Conservation (phyloP, 2,113 vertebrate genomes). For the Aphelocoma coerulescens region DNA sequence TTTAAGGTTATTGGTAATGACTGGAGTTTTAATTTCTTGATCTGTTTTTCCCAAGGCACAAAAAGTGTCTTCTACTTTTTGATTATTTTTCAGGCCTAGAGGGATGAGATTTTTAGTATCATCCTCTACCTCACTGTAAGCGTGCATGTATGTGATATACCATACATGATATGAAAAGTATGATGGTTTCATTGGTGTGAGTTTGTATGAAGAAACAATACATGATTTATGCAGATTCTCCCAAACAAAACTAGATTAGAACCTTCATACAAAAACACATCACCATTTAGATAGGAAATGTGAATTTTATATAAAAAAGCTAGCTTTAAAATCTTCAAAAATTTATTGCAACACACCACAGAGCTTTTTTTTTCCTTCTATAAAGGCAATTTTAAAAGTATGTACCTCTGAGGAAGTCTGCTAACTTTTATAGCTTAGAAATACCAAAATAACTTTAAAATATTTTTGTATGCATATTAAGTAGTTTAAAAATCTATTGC, state of each 20-base stretch:
- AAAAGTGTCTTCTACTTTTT: not conserved
- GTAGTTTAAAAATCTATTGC: not conserved
- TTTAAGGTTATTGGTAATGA: constrained; percentile 51
- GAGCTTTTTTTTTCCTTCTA: not conserved
- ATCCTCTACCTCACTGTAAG: not conserved
- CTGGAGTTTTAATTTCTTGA: constrained; percentile 24
- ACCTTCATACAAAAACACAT: not conserved
- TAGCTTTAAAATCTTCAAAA: not conserved
- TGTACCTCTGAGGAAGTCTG: not conserved
- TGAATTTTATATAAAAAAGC: not conserved
- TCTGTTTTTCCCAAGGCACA: not conserved
- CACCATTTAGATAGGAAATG: not conserved
- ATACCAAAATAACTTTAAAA: not conserved
- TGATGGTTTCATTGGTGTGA: not conserved
- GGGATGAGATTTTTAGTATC: not conserved
- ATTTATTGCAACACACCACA: not conserved
- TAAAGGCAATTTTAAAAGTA: not conserved
- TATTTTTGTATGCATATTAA: not conserved
- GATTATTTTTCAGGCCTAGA: constrained; percentile 15
- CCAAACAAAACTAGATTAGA: not conserved
- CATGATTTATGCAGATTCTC: not conserved
- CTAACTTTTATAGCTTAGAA: not conserved
- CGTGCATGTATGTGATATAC: not conserved
- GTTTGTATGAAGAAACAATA: not conserved
- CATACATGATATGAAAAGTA: not conserved